Evolutionary conservation across 2,113 vertebrate genomes (phyloP).

Genomic region (Dicaeum eximium): DNA sequence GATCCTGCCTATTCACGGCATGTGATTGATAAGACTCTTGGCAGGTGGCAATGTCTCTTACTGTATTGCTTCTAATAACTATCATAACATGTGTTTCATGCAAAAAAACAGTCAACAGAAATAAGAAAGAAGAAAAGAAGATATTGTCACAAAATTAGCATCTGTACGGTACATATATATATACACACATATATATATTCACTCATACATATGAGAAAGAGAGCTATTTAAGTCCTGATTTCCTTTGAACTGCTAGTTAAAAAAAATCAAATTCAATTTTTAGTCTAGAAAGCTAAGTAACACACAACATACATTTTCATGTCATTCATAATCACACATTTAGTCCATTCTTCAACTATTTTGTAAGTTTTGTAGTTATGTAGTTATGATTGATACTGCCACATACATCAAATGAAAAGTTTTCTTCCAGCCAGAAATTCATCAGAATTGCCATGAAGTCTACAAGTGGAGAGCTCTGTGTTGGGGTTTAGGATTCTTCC

Average conservation of each 20-base stretch:
- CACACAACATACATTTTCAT: neutral
- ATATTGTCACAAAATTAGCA: neutral
- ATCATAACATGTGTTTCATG: neutral
- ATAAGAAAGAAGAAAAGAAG: neutral
- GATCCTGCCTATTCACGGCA: neutral
- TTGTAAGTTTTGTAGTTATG: neutral
- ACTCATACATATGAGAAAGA: neutral
- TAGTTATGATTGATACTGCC: neutral
- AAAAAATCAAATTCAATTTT: neutral
- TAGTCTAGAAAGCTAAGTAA: neutral
- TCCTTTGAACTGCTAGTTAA: neutral
- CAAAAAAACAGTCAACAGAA: neutral
- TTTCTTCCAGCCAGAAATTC: neutral
- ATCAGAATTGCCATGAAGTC: neutral
- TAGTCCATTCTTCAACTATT: neutral
- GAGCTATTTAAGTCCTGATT: neutral
- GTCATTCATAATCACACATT: neutral
- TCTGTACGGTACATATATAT: neutral
- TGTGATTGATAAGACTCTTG: neutral
- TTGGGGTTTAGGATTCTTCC: too few species aligned
- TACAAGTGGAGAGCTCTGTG: rapidly evolving
- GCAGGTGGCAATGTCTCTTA: neutral
- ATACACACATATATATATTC: too few species aligned
- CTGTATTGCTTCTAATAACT: neutral
- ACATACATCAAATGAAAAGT: neutral